These are phyloP conservation scores for Papilio xuthus DNA, from an alignment of 1,140 invertebrate species.

Conservation along the genomic window DNA sequence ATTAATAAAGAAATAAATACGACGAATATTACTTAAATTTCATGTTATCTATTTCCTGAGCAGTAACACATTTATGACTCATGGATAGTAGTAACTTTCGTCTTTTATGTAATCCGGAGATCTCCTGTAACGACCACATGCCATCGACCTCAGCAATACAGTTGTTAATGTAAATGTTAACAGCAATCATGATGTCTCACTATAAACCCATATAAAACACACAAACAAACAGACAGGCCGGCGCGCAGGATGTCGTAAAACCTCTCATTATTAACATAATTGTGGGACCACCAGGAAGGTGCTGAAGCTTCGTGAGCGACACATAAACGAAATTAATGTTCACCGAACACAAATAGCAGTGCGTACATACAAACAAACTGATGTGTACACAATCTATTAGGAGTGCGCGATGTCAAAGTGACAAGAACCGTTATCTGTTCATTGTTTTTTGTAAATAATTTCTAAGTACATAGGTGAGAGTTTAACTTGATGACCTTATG, in stretches of 20 bases:
- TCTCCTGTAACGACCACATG: not conserved
- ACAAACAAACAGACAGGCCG: constrained; percentile 36
- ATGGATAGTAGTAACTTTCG: not conserved
- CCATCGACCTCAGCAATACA: not conserved
- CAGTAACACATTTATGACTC: not conserved
- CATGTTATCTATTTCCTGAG: not conserved
- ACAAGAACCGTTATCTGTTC: constrained; percentile 9
- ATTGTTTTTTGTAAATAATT: not conserved
- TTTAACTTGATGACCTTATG: not conserved
- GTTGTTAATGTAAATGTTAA: constrained; percentile 23
- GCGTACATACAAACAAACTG: constrained; percentile 8
- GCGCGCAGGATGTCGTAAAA: constrained; percentile 43
- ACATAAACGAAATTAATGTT: constrained; percentile 27
- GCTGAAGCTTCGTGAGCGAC: constrained; percentile 6
- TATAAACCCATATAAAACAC: constrained; percentile 40
- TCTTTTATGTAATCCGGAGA: not conserved
- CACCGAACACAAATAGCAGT: constrained; percentile 19
- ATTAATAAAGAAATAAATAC: too few species aligned
- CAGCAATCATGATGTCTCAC: constrained; percentile 23
- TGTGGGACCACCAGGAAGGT: constrained; percentile 37
- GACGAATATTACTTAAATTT: not conserved
- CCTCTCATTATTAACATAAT: constrained; percentile 26
- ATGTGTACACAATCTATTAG: constrained; percentile 3
- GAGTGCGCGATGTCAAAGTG: not conserved
- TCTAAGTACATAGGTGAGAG: not conserved